phyloP scores from a whole-genome alignment of 2,113 vertebrate species.

The Microcebus murinus region DNA sequence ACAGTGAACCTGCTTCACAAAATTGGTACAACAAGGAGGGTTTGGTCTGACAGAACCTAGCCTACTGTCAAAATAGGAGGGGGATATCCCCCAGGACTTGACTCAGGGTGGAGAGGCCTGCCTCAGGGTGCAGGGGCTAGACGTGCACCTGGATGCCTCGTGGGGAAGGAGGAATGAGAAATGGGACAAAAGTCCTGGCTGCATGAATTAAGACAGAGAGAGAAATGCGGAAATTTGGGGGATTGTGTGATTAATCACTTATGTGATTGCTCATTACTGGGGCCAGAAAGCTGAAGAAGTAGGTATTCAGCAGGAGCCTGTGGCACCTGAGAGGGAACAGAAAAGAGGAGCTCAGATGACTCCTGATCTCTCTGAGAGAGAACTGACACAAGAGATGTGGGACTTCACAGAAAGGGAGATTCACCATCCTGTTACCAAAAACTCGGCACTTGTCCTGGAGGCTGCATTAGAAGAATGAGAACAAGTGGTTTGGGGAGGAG shows the following conservation, averaged over 20 bases:
- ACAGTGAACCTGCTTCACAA: neutral
- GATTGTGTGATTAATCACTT: neutral
- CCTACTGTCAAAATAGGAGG: neutral
- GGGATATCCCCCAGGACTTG: neutral
- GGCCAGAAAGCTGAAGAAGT: neutral
- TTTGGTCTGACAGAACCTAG: neutral
- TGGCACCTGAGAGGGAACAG: neutral
- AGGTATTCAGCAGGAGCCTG: neutral
- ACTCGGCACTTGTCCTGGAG: too few species aligned
- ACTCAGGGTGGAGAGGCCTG: neutral
- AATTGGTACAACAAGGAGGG: neutral
- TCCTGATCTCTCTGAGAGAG: neutral
- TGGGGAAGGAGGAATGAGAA: neutral
- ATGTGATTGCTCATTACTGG: neutral
- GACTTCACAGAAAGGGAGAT: neutral
- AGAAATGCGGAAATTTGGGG: neutral
- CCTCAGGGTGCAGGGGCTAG: neutral
- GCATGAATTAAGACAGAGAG: neutral
- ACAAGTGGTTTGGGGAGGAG: too few species aligned
- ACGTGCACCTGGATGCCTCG: neutral
- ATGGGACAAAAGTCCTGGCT: neutral
- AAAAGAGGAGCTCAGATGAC: neutral
- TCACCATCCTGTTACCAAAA: too few species aligned
- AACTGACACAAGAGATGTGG: neutral
- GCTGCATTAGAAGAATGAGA: too few species aligned